Base-by-base conservation (phyloP, 2,113 vertebrate species). In the Emydura subglobosa region DNA sequence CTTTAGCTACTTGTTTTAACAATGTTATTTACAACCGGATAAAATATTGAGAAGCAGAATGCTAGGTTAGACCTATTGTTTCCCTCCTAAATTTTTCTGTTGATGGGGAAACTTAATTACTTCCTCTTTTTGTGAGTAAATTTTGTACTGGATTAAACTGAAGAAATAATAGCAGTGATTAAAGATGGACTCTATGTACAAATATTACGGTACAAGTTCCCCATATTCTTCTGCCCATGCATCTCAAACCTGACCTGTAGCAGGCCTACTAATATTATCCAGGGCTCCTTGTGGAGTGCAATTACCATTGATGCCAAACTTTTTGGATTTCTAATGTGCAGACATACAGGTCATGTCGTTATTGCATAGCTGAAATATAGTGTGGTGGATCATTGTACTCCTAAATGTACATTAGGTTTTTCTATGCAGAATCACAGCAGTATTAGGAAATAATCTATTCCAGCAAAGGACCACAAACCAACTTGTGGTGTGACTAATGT, bases 401-500 rank as follows among this genome's bases (percentile, higher is more conserved):
- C 68, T 79, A 82, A 16, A 29, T 29, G 22, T 76, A 6, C 22
- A 47, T 25, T 12, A 44, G 39, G 74, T 13, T 78, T 5, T 78
- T 44, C 25, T 78, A 16, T 47, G 49, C 11, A 25, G 51, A 76
- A 29, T 74, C 61, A 53, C n/a, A 82, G 24, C 17, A 84, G 24
- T 55, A 29, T 89, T 90, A 10, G 25, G 21, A 59, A 59, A 44
- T 87, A 76, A 29, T 86, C 54, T 8, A 3, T 85, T 95, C 87
- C 34, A 86, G 39, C 86, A 34, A 74, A 54, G 29, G 82, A 68
- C 87, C 34, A 13, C 39, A 86, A 89, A 72, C 49, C 7, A 82
- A 86, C 84, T 93, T 84, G n/a, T 39, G 74, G 74, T 78, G 11
- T 25, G 78, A 5, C 87, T 91, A 84, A 78, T 39, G 50, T 10